These are phyloP conservation scores for Platycnemis pennipes DNA, from an alignment of 2,888 invertebrate species.

Conservation along the genomic window DNA sequence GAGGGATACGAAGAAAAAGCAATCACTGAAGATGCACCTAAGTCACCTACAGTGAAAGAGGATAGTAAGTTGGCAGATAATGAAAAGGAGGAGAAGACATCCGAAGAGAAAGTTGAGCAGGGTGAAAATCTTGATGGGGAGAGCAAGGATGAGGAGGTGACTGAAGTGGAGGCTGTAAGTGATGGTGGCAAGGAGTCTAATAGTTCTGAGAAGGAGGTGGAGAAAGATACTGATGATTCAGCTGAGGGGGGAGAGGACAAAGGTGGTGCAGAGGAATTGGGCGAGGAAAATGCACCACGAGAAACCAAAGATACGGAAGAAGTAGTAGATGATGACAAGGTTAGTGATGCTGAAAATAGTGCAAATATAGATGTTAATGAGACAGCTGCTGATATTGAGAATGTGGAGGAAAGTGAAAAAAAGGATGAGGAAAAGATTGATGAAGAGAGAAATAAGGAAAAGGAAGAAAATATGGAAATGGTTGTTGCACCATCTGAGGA, in stretches of 20 bases:
- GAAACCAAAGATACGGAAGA: constrained; percentile 41
- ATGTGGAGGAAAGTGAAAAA: constrained; percentile 69
- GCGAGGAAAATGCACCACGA: constrained; percentile 73
- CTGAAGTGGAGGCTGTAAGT: constrained; percentile 40
- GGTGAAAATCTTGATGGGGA: constrained; percentile 56
- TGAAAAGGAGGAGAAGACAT: constrained; percentile 72
- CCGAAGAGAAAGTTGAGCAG: constrained; percentile 67
- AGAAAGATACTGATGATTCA: neutral
- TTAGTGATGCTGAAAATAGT: constrained; percentile 12
- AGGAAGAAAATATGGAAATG: constrained; percentile 43
- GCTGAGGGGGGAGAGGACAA: constrained; percentile 67
- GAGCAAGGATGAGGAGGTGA: constrained; percentile 69
- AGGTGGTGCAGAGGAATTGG: constrained; percentile 62
- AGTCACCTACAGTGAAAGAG: constrained; percentile 69
- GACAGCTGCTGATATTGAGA: constrained; percentile 73
- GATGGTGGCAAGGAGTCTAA: constrained; percentile 55
- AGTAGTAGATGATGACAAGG: constrained; percentile 71
- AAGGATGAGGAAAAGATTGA: constrained; percentile 72
- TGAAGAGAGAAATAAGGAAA: constrained; percentile 19
- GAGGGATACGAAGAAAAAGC: constrained; percentile 73
- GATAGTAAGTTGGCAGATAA: constrained; percentile 72
- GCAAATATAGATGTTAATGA: constrained; percentile 74
- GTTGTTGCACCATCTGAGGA: constrained; percentile 26
- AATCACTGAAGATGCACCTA: constrained; percentile 73
- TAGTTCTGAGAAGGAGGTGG: constrained; percentile 47